Percentiles rank a stretch among this genome's conserved stretches.
Conservation (phyloP, 2,888 invertebrate genomes). For the Pristionchus exspectatus region DNA sequence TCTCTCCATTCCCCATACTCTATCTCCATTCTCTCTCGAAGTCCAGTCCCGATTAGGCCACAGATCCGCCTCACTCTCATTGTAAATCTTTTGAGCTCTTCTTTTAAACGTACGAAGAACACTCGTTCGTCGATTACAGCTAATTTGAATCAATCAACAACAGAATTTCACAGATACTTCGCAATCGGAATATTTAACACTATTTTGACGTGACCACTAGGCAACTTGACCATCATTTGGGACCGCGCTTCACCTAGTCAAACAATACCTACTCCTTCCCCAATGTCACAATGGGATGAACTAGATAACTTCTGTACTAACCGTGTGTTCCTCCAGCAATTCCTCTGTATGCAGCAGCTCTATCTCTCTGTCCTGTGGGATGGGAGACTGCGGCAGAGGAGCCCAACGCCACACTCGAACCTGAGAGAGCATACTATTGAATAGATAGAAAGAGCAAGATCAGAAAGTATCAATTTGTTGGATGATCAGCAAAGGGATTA, state of each 20-base stretch:
- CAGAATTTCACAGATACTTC: no score
- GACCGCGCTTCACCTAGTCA: neutral
- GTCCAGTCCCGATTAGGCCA: conserved; percentile 13
- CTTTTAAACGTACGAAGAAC: neutral
- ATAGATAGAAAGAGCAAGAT: neutral
- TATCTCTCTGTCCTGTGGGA: conserved; percentile 25
- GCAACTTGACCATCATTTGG: neutral
- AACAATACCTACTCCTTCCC: neutral
- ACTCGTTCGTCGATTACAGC: neutral
- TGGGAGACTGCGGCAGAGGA: conserved; percentile 29
- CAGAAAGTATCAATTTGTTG: neutral
- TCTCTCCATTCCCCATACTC: neutral
- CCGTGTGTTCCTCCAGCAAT: conserved; percentile 49
- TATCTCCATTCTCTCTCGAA: neutral
- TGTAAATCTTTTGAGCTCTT: neutral
- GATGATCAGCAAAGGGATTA: neutral
- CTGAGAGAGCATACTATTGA: neutral
- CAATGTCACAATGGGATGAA: neutral
- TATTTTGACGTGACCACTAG: no score
- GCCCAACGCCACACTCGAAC: conserved; percentile 51
- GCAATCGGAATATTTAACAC: no score
- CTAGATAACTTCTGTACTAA: neutral
- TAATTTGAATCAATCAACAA: neutral
- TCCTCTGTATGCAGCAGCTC: conserved; percentile 15
- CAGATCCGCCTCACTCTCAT: neutral